Base-by-base conservation (phyloP, 1,140 invertebrate species). In the Polyergus mexicanus region DNA sequence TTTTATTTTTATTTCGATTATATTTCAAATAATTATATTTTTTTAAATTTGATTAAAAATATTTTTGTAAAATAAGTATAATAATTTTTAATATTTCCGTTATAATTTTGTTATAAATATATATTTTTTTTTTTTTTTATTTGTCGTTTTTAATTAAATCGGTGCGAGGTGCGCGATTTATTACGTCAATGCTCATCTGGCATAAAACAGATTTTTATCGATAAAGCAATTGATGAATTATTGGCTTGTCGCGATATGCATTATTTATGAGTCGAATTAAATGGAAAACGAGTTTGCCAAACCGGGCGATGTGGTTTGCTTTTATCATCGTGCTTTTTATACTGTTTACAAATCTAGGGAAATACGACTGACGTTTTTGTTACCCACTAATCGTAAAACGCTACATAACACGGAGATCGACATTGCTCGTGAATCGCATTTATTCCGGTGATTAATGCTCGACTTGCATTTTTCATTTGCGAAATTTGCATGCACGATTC, bases 391-490 rank as follows among this genome's bases (percentile, higher is more conserved):
- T 44, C 41, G 38, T 65, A 35, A 76, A 62, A 51, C 28, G 60
- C 11, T 19, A 51, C 41, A 60, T 78, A 65, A 78, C 10, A n/a
- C 8, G 6, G 25, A 32, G 75, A 66, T 66, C 47, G 71, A 16
- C 51, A 8, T 56, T 25, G 58, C 19, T 11, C 28, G 28, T 66
- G 28, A 78, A 35, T 65, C 58, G 58, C 28, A 11, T 65, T 66
- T 78, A 66, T 66, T 66, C 28, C 41, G 60, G 19, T 66, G 44
- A 78, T 78, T 78, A 78, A 66, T 62, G 41, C 35, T 35, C 22
- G 41, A 51, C 41, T 77, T 63, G 74, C 19, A 51, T 77, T 77
- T 60, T n/a, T 66, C 8, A 13, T 35, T 3, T 66, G 41, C 58
- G 58, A 47, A 32, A 44, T 38, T 63, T 41, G 44, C 60, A 13